Conservation (phyloP, 2,797 vertebrate species). For the Cuniculus paca region DNA sequence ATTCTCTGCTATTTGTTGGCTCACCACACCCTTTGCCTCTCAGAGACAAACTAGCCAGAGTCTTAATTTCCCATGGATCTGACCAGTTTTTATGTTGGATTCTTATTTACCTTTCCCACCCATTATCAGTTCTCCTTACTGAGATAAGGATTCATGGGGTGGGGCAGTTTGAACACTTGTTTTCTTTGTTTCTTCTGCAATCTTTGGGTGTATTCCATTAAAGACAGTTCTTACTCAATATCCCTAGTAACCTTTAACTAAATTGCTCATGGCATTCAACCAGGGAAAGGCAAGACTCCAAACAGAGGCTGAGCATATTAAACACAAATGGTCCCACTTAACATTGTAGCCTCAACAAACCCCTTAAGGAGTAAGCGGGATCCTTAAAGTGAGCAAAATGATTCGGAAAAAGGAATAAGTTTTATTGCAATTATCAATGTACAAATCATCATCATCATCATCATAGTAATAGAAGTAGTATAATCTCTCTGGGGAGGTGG, state of each 20-base stretch:
- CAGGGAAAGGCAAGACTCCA: constrained; percentile 22
- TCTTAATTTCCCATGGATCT: neutral
- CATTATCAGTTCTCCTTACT: neutral
- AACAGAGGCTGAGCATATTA: constrained; percentile 41
- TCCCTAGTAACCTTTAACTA: constrained; percentile 56
- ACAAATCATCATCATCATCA: neutral
- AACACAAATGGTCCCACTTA: neutral
- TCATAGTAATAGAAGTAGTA: neutral
- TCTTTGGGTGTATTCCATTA: neutral
- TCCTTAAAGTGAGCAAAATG: neutral
- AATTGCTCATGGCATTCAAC: constrained; percentile 2
- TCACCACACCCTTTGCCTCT: neutral
- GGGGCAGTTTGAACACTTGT: neutral
- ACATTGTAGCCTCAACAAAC: neutral
- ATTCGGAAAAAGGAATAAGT: neutral
- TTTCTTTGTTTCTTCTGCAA: constrained; percentile 64
- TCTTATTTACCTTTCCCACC: constrained; percentile 69
- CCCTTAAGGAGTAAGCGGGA: neutral
- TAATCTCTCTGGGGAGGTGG: no score
- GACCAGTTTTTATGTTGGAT: neutral
- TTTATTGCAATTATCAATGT: neutral
- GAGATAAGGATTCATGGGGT: constrained; percentile 28
- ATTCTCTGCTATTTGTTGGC: neutral
- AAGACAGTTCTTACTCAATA: constrained; percentile 51
- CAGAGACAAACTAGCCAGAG: neutral